These are phyloP conservation scores for Chroicocephalus ridibundus DNA, from an alignment of 2,113 vertebrate species.

Conservation along the genomic window DNA sequence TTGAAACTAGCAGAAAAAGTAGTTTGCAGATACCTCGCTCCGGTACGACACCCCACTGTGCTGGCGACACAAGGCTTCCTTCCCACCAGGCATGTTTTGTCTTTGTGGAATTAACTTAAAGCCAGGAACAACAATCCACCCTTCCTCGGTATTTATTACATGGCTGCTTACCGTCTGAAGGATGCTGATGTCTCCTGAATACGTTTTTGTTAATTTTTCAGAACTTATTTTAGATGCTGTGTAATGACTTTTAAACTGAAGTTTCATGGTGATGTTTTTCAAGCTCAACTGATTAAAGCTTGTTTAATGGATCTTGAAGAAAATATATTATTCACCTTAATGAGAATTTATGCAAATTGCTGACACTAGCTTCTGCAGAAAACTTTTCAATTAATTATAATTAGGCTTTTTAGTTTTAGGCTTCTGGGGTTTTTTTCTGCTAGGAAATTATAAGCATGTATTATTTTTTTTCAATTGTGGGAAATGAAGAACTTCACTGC, in stretches of 20 bases:
- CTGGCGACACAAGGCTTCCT: neutral
- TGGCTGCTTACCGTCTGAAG: neutral
- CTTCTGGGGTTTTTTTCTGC: neutral
- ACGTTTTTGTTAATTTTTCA: neutral
- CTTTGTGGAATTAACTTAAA: constrained; percentile 6
- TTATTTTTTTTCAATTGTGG: neutral
- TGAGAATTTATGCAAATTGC: constrained; percentile 67
- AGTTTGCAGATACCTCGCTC: neutral
- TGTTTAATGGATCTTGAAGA: constrained; percentile 56
- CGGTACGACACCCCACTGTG: neutral
- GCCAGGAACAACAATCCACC: constrained; percentile 2
- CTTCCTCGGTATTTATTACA: constrained; percentile 10
- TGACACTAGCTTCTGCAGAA: constrained; percentile 29
- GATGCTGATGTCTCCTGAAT: neutral
- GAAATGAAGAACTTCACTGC: neutral
- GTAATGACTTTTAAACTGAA: constrained; percentile 50
- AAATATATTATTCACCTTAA: constrained; percentile 59
- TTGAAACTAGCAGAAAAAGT: neutral
- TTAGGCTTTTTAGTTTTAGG: constrained; percentile 9
- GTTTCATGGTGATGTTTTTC: constrained; percentile 41
- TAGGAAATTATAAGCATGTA: neutral
- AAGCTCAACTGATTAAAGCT: constrained; percentile 45
- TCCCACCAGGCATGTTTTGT: neutral
- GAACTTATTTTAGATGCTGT: constrained; percentile 18
- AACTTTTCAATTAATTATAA: constrained; percentile 62